Evolutionary conservation across 2,113 vertebrate genomes (phyloP), one percentile per base, ranked within the genome.

Genomic region (Tupaia tana): DNA sequence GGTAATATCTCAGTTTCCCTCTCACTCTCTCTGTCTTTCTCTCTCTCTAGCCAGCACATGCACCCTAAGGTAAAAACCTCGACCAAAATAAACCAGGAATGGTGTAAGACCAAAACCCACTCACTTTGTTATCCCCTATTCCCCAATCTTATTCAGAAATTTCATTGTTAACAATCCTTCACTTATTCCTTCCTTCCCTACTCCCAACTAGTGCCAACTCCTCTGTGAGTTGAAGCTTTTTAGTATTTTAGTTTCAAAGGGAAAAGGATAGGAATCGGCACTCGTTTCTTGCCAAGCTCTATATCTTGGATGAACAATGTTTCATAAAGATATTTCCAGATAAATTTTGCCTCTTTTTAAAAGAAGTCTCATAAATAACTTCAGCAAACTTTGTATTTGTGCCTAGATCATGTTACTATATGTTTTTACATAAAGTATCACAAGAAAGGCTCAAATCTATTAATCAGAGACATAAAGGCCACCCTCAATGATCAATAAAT

Each of bases 311-410:
- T 84, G n/a, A 56, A 54, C 14, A 59, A 18, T 58, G 80, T 81
- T 29, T 94, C 63, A 84, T 80, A 67, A 96, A 85, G 13, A 69
- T 75, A 22, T 67, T 92, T 82, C 29, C n/a, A 59, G 43, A 94
- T 81, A 79, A 92, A 71, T 71, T 20, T 71, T 22, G 56, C 12
- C 59, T 52, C 56, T 78, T 79, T 95, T 86, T 69, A 90, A 97
- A 90, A 24, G 14, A 75, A 24, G 9, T 54, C 43, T 74, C 70
- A 69, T 77, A 71, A 87, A 67, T 71, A 92, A 54, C 27, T 75
- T 3, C 11, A 64, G 3, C 34, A 43, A 84, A 22, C 56, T 34
- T 52, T 56, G 15, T 25, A 1, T 27, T 61, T 90, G 90, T 88
- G 52, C 73, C 56, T 77, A 71, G 24, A 67, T 24, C 34, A 12